Evolutionary conservation across 1,140 invertebrate genomes (phyloP), one percentile per base, ranked within the genome.

Genomic region (Saccostrea echinata): DNA sequence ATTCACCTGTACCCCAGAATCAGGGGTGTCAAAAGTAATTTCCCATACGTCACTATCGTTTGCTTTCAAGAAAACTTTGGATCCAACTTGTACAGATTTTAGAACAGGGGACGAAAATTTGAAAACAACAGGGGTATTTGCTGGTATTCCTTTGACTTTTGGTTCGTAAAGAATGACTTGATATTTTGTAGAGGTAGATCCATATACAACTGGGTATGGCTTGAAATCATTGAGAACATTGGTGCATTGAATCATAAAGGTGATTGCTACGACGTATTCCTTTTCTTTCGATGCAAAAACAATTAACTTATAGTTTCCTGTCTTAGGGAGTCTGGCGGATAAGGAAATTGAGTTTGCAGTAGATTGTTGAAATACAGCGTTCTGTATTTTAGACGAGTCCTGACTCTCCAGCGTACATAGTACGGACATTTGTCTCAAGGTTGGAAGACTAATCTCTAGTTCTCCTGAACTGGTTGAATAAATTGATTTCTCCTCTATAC

Each of bases 391-490:
- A 4, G 64, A 52, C 21, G 52, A 64, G 43, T 86, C 71, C 16
- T 57, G 35, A 13, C 13, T 27, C 9, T 71, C 85, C 30, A 86
- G 68, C 2, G 52, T 80, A 24, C 64, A 53, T 16, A 86, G 51
- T n/a, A 76, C 85, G 4, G 52, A 71, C 30, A 86, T 71, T 80
- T 83, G 64, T 21, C 52, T 52, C 12, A 33, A 35, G 35, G 76
- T 43, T 51, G 64, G 64, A 33, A 87, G 61, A 18, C 52, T 16
- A 51, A 87, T 71, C 35, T 68, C 81, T 16, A 87, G n/a, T 53
- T 83, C 86, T 64, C 89, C 89, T 18, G 84, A 80, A 16, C 55
- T 55, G 21, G 89, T 83, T 33, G 85, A 57, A 57, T 85, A 80
- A 11, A 21, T 18, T 35, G 81, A 21, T 30, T 84, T 80, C 16